These are phyloP conservation scores for Ceratina japonica DNA, from an alignment of 1,140 invertebrate species.

Conservation along the genomic window DNA sequence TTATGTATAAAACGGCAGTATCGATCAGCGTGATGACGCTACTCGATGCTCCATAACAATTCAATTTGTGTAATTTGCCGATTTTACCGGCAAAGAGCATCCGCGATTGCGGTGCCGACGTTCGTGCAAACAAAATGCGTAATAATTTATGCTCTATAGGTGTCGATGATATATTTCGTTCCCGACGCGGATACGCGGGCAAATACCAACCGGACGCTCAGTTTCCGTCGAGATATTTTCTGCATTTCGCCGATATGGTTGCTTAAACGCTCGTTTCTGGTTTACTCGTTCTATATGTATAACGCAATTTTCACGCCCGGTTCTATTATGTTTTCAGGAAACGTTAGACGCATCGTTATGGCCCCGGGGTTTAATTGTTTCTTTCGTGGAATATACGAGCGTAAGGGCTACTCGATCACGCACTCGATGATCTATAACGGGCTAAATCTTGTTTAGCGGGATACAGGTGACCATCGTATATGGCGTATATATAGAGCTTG, in stretches of 20 bases:
- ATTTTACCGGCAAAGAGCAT: constrained; percentile 19
- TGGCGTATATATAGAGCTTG: constrained; percentile 53
- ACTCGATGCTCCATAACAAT: constrained; percentile 31
- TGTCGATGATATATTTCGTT: constrained; percentile 21
- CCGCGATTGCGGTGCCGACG: constrained; percentile 17
- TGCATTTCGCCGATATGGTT: neutral
- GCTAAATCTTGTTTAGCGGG: constrained; percentile 63
- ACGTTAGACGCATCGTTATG: constrained; percentile 2
- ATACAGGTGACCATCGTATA: constrained; percentile 59
- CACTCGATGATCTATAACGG: constrained; percentile 56
- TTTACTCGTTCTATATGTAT: neutral
- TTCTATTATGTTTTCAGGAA: constrained; percentile 23
- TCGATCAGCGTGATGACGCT: constrained; percentile 23
- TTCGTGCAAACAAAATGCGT: neutral
- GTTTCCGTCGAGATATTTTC: neutral
- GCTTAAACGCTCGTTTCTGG: neutral
- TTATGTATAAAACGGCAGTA: constrained; percentile 22
- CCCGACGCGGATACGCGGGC: neutral
- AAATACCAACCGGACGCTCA: neutral
- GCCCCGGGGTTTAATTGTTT: constrained; percentile 48
- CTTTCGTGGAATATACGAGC: constrained; percentile 33
- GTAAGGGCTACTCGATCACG: constrained; percentile 48
- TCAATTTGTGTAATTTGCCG: constrained; percentile 42
- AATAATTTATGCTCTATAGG: constrained; percentile 9
- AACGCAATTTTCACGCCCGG: constrained; percentile 5